A percentile compares a stretch with the other conserved stretches of the same genome.
Evolutionary conservation across 2,797 vertebrate genomes (phyloP).

Genomic region (Oreochromis grahami): DNA sequence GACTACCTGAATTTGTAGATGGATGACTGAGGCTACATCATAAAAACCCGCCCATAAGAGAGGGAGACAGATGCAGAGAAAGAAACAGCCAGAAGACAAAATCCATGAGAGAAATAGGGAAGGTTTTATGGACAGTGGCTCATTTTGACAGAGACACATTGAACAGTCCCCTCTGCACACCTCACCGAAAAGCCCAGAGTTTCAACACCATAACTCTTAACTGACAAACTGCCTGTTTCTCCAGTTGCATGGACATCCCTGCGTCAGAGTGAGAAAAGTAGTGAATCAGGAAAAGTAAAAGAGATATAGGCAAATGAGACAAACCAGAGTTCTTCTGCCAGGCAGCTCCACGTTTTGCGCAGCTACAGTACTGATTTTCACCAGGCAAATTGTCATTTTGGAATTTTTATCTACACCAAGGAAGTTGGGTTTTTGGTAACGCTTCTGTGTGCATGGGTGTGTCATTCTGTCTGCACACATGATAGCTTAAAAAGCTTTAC

Average conservation of each 20-base stretch:
- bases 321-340: background rate
- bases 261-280: background rate
- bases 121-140: background rate
- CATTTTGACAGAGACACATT: constrained; percentile 26
- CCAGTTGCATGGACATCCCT: background rate
- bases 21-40: background rate
- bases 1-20: background rate
- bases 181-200: background rate
- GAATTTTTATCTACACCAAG: background rate
- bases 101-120: background rate
- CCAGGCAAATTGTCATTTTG: background rate
- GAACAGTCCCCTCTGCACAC: background rate
- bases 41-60: background rate
- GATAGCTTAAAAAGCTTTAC: background rate
- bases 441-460: background rate
- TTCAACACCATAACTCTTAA: background rate
- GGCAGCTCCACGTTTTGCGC: background rate
- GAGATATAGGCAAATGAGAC: background rate
- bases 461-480: background rate
- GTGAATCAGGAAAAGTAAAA: background rate
- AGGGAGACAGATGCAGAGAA: background rate
- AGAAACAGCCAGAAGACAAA: background rate
- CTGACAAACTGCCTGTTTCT: constrained; percentile 3
- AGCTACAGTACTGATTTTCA: background rate
- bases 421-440: background rate